Evolutionary conservation across 2,797 vertebrate species (phyloP), one percentile per base, ranked within the genome.

Genomic region (Leuciscus waleckii): DNA sequence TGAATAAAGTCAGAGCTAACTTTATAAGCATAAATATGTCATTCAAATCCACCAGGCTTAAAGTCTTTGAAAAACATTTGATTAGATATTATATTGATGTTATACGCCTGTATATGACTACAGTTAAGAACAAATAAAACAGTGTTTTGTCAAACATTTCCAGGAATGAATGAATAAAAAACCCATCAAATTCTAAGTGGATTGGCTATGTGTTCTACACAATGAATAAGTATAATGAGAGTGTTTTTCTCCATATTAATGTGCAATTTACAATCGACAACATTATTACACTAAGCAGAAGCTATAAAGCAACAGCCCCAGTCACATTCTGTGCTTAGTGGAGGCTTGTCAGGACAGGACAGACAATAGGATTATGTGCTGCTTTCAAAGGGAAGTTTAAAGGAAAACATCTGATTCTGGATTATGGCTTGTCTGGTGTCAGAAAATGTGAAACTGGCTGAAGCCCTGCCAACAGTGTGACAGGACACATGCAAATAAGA

Each of bases 381-480:
- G 14, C 16, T 29, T 41, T 70, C 23, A 2, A 70, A 6, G 1
- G 23, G 35, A 70, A 26, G 16, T 70, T 41, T 14, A 43, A 23
- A 43, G 17, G 35, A 56, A 82, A 32, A 56, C 67, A 43, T 56
- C 13, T 26, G 74, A 77, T 39, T 82, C 10, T 71, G 68, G 68
- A 63, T 63, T 61, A 63, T 61, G 56, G 32, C 23, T 41, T n/a
- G 13, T 19, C 3, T 41, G 16, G n/a, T 81, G 67, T 43, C 49
- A 41, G 35, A 81, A 54, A 54, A 58, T 17, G 10, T 21, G 61
- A 58, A 14, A 39, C 9, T 17, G 11, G 67, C 16, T 56, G 49
- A 56, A 81, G n/a, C n/a, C n/a, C 49, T 16, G 51, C 9, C 49
- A 39, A 81, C 43, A 80, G 8, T 69, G 43, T 69, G 79, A 51